phyloP scores from a whole-genome alignment of 1,140 invertebrate genomes.

The Aphis craccivora region DNA sequence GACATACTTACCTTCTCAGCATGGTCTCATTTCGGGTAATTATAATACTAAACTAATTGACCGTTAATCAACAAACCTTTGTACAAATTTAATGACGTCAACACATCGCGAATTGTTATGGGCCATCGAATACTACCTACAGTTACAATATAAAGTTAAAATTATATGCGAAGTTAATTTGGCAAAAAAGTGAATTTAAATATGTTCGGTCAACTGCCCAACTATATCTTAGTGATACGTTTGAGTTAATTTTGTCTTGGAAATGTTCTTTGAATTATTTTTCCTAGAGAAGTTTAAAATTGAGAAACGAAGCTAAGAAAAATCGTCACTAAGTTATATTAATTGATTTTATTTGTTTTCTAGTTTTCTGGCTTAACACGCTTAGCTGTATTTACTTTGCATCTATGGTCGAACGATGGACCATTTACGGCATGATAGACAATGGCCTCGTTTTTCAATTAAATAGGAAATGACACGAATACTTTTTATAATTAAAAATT shows the following conservation, averaged over 20 bases:
- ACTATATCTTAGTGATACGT: neutral
- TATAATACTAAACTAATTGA: too few species aligned
- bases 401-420: neutral
- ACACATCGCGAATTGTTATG: too few species aligned
- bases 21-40: too few species aligned
- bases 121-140: too few species aligned
- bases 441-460: neutral
- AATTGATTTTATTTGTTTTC: neutral
- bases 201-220: too few species aligned
- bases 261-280: neutral
- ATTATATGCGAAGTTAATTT: too few species aligned
- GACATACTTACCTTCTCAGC: too few species aligned
- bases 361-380: neutral
- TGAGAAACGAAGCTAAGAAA: neutral
- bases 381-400: neutral
- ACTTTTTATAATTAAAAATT: slow-evolving; percentile 10
- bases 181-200: too few species aligned
- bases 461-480: neutral
- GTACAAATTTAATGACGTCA: too few species aligned
- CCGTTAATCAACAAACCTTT: too few species aligned
- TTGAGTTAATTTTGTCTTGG: neutral
- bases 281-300: neutral
- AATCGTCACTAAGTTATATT: neutral
- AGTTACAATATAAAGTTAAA: too few species aligned
- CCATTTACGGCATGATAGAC: neutral